Percentiles rank a stretch among this genome's conserved stretches.
Conservation (phyloP, 1,140 invertebrate species). For the Ladona fulva region DNA sequence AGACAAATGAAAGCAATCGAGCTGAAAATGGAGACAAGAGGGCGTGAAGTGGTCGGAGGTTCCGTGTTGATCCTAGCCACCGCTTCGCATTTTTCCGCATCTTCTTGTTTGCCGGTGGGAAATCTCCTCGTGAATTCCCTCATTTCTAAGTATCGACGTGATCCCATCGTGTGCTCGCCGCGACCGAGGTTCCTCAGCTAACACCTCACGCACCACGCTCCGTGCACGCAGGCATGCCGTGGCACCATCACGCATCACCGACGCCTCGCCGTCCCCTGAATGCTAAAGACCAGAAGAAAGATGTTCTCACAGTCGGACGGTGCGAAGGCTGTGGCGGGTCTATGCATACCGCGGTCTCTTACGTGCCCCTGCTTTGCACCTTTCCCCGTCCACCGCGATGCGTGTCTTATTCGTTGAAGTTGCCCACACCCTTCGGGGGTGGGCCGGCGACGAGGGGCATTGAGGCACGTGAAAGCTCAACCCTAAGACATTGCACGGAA, state of each 20-base stretch:
- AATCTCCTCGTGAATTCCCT: background rate
- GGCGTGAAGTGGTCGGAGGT: too few species aligned
- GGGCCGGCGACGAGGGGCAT: background rate
- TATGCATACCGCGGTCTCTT: background rate
- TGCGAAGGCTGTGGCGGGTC: background rate
- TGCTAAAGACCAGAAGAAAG: background rate
- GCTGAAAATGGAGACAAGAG: too few species aligned
- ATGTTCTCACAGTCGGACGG: background rate
- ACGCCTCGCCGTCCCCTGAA: background rate
- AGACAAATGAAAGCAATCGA: too few species aligned
- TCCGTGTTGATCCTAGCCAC: too few species aligned
- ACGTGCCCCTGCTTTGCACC: background rate
- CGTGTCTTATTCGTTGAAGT: too few species aligned
- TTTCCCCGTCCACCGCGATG: background rate
- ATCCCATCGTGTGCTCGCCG: background rate
- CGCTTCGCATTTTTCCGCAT: too few species aligned
- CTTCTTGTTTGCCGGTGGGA: background rate
- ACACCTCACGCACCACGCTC: background rate
- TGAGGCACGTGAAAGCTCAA: background rate
- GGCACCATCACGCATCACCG: background rate
- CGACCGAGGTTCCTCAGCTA: background rate
- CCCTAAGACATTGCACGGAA: background rate
- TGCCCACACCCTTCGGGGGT: background rate
- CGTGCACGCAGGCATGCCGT: background rate
- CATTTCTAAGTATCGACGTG: background rate